These are phyloP conservation scores for Trachelus stipa DNA, from an alignment of 2,888 invertebrate species.

Conservation along the genomic window DNA sequence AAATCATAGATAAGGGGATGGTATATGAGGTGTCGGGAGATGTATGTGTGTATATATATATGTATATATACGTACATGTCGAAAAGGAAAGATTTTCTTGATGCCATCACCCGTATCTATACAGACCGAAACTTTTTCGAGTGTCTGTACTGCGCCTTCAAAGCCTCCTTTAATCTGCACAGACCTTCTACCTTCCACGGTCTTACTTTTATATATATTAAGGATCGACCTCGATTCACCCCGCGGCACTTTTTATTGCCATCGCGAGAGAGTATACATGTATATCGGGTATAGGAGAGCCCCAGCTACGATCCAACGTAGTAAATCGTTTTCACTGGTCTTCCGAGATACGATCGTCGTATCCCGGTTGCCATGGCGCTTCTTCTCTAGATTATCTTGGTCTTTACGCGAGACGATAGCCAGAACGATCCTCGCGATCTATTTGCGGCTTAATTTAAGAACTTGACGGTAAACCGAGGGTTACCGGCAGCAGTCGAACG, in stretches of 20 bases:
- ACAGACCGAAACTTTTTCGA: neutral
- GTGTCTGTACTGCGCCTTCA: neutral
- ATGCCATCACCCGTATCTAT: neutral
- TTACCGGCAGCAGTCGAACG: neutral
- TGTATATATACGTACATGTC: no score
- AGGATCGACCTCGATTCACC: constrained; percentile 28
- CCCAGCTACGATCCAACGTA: constrained; percentile 15
- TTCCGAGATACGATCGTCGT: neutral
- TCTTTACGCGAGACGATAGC: neutral
- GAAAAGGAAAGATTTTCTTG: neutral
- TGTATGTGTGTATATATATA: no score
- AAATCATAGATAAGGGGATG: neutral
- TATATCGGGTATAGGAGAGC: neutral
- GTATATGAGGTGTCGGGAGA: no score
- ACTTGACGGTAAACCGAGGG: neutral
- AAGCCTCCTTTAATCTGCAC: neutral
- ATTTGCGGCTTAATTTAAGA: neutral
- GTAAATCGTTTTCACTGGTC: constrained; percentile 21
- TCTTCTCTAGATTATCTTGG: neutral
- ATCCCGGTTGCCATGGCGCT: neutral
- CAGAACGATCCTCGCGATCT: neutral
- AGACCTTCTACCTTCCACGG: neutral
- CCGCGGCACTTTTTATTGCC: constrained; percentile 26
- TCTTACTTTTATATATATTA: neutral
- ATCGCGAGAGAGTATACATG: constrained; percentile 1